Percentiles rank a stretch among this genome's conserved stretches.
phyloP scores from a whole-genome alignment of 2,797 vertebrate species.

The Catamblyrhynchus diadema region DNA sequence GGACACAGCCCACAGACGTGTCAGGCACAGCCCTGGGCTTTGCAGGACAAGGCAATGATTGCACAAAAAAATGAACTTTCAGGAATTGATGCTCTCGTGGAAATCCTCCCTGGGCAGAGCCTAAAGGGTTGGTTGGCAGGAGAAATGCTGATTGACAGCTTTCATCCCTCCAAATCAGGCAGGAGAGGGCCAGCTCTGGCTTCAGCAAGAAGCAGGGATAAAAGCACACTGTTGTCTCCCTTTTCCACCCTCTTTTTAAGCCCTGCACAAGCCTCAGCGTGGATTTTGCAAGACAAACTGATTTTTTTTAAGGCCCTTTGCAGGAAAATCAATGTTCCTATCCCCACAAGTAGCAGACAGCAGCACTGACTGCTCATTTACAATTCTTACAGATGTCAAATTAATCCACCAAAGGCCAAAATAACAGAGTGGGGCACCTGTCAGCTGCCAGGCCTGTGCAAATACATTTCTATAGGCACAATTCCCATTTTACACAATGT shows the following conservation, averaged over 20 bases:
- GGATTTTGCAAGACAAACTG: not conserved
- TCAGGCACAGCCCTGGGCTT: not conserved
- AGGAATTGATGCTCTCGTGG: not conserved
- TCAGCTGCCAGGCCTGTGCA: not conserved
- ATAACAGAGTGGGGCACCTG: not conserved
- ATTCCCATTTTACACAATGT: not conserved
- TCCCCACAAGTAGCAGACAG: rapidly evolving
- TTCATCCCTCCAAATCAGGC: not conserved
- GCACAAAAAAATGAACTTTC: not conserved
- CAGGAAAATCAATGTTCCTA: not conserved
- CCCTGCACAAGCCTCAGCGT: not conserved
- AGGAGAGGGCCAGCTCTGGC: not conserved
- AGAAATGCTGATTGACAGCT: not conserved
- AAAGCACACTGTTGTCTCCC: rapidly evolving
- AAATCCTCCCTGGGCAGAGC: not conserved
- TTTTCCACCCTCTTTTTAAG: not conserved
- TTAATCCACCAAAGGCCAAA: not conserved
- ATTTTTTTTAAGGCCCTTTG: not conserved
- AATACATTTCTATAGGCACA: not conserved
- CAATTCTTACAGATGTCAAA: not conserved
- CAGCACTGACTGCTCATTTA: not conserved
- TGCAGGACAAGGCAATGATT: not conserved
- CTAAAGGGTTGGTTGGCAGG: not conserved
- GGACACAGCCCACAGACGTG: not conserved
- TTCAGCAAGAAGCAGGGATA: not conserved